Evolutionary conservation across 2,113 vertebrate genomes (phyloP).

Genomic region (Lepidothrix coronata): DNA sequence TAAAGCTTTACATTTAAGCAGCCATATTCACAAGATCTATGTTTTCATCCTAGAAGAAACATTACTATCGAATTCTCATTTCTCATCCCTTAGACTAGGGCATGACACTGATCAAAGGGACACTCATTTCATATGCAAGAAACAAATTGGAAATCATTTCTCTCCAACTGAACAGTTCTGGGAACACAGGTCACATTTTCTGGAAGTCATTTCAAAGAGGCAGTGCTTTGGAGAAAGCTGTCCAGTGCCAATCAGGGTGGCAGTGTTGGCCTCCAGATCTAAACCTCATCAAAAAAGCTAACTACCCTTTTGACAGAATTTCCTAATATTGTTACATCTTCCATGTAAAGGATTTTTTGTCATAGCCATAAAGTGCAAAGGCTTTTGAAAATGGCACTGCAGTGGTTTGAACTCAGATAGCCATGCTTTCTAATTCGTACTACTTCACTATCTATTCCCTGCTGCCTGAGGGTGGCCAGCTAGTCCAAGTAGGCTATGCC

Average conservation of each 20-base stretch:
- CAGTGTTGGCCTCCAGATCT: background rate
- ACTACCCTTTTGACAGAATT: background rate
- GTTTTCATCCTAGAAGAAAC: background rate
- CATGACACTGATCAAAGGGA: background rate
- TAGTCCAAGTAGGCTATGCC: background rate
- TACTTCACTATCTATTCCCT: background rate
- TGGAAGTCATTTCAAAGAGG: background rate
- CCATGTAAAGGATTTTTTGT: background rate
- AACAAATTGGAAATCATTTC: background rate
- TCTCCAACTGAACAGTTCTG: background rate
- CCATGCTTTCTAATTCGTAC: background rate
- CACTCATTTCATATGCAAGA: background rate
- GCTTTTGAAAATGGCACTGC: background rate
- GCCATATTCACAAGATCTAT: background rate
- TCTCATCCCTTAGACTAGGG: background rate
- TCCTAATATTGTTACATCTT: background rate
- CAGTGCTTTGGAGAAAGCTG: background rate
- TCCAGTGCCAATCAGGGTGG: background rate
- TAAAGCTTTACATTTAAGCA: slow-evolving; percentile 13
- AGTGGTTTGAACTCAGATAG: background rate
- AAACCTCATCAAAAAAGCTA: background rate
- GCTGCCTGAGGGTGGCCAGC: background rate
- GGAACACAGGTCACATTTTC: background rate
- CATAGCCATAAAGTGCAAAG: background rate
- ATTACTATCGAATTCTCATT: background rate